Base-by-base conservation (phyloP, 2,888 invertebrate species). In the Lycophotia porphyrea region DNA sequence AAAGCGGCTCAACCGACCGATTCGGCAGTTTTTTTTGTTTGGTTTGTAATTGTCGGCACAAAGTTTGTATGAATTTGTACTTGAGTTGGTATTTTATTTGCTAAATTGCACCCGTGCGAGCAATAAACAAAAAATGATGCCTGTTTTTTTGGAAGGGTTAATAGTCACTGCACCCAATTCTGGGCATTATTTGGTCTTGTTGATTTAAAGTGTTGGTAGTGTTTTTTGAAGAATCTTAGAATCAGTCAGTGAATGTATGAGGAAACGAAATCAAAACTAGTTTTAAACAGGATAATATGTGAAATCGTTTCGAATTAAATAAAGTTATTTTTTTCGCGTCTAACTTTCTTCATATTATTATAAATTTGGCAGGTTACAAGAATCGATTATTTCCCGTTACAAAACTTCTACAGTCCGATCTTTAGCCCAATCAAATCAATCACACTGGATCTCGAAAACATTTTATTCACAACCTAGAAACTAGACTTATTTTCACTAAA, bases 191-290 rank as follows among this genome's bases (percentile, higher is more conserved):
- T 47, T 47, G 18, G 44, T 44, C 18, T 44, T 1, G 21, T 47
- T 47, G 49, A 49, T 24, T 24, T 47, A 9, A 49, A n/a, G 11
- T 24, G 24, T 11, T 52, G 49, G 11, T 11, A 3, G 49, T n/a
- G 8, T 52, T 52, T 24, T 24, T 52, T n/a, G 11, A 52, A n/a
- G 49, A 49, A 49, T n/a, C 11, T 49, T 1, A n/a, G n/a, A 13
- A 52, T 27, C 2, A 42, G 9, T 21, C 15, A 1, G 24, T 24
- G 34, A n/a, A 34, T 49, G 49, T 52, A n/a, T n/a, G 13, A n/a
- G 52, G 3, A n/a, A 52, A 52, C 21, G 18, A 52, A 60, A 60
- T 39, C 11, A 24, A 44, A 70, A 70, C 60, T n/a, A 24, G 70
- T 70, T 34, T 8, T 34, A 18, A 60, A 34, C 21, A 21, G 36